A percentile compares a stretch with the other conserved stretches of the same genome.
These are phyloP conservation scores for Tychaedon coryphoeus DNA, from an alignment of 2,113 vertebrate species.

Conservation along the genomic window DNA sequence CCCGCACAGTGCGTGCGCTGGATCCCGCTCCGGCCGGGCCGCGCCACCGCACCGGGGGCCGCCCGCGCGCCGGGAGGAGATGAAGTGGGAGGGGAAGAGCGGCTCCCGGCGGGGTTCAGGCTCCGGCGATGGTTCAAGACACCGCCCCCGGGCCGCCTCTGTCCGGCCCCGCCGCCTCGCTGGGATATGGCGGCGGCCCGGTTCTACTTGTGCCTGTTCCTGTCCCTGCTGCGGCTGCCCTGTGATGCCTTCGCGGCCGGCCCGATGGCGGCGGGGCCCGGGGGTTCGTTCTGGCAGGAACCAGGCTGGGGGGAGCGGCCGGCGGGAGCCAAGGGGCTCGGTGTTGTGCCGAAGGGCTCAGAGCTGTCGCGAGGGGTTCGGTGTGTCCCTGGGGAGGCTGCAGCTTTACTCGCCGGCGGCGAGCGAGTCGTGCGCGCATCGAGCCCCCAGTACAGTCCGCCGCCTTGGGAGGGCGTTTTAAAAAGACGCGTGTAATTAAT, in stretches of 20 bases:
- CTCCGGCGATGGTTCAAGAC: background rate
- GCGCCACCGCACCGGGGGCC: background rate
- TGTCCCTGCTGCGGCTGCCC: background rate
- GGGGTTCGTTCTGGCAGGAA: background rate
- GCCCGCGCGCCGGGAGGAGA: background rate
- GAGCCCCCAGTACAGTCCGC: fast-evolving
- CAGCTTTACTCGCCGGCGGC: no score
- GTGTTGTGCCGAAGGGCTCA: background rate
- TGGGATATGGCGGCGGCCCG: fast-evolving
- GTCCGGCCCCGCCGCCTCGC: fast-evolving
- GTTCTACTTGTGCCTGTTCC: fast-evolving
- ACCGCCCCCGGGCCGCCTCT: background rate
- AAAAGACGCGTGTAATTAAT: fast-evolving
- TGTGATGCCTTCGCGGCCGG: background rate
- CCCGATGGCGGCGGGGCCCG: background rate
- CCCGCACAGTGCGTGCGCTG: background rate
- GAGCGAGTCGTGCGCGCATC: fast-evolving
- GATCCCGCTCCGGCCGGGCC: no score
- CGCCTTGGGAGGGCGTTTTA: fast-evolving
- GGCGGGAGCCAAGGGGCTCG: no score
- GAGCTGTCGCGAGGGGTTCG: background rate
- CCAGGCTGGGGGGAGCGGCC: background rate
- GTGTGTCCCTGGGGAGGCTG: fast-evolving
- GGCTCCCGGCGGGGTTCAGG: background rate
- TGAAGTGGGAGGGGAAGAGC: background rate